These are phyloP conservation scores for Macrophya alboannulata DNA, from an alignment of 2,888 invertebrate genomes.

Conservation along the genomic window DNA sequence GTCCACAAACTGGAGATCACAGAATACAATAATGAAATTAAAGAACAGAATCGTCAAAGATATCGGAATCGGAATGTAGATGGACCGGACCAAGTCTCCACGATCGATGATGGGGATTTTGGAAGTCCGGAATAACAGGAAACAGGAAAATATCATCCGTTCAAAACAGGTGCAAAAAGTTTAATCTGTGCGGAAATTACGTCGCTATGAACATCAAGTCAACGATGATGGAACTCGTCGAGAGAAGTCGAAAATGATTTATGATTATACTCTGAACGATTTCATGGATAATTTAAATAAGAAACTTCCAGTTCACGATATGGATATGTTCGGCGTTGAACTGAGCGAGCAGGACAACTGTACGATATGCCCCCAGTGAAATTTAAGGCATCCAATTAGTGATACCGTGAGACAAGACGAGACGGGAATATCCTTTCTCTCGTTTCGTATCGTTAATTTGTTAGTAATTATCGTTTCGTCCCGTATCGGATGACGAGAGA, in stretches of 20 bases:
- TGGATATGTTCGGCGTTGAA: neutral
- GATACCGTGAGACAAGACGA: neutral
- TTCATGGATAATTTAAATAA: neutral
- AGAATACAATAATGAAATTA: no score
- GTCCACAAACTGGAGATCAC: no score
- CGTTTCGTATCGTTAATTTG: slow-evolving; percentile 11
- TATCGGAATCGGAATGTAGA: no score
- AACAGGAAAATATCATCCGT: no score
- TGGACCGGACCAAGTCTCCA: no score
- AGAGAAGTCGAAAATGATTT: neutral
- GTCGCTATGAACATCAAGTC: no score
- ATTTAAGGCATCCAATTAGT: slow-evolving; percentile 16
- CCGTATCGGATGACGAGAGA: neutral
- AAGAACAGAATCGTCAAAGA: no score
- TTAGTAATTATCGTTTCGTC: slow-evolving; percentile 11
- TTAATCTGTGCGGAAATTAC: no score
- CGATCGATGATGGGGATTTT: no score
- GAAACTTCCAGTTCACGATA: neutral
- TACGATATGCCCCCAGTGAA: neutral
- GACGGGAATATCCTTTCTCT: neutral
- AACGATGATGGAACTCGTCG: no score
- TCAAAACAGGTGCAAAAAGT: no score
- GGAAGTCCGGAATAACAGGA: no score
- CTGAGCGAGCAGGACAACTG: neutral
- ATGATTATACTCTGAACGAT: neutral